Evolutionary conservation across 2,888 invertebrate species (phyloP).

Genomic region (Rhopalosiphum nymphaeae): DNA sequence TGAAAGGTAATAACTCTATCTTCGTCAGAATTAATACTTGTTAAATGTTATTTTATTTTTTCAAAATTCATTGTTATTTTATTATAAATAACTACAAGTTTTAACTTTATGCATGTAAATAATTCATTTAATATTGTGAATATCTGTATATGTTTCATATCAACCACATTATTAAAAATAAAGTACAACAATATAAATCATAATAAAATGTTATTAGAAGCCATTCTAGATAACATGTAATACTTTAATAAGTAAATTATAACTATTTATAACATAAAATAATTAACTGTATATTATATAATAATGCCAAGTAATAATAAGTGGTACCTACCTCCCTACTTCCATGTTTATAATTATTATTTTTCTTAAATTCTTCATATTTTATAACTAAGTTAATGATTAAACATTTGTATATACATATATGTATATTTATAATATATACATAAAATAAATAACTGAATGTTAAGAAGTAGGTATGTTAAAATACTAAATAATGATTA

Average conservation of each 20-base stretch:
- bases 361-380: background rate
- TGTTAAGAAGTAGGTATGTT: background rate
- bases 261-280: background rate
- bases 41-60: background rate
- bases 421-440: background rate
- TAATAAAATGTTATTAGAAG: background rate
- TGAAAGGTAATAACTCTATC: background rate
- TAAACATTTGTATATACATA: background rate
- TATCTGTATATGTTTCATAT: background rate
- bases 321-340: background rate
- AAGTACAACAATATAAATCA: background rate
- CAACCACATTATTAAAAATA: background rate
- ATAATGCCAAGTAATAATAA: background rate
- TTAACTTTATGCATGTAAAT: background rate
- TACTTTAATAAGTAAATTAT: background rate
- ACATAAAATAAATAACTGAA: background rate
- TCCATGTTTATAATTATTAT: background rate
- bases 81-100: background rate
- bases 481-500: background rate
- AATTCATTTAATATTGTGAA: background rate
- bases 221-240: background rate
- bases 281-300: background rate
- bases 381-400: background rate
- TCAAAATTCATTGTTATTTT: background rate
- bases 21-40: background rate